phyloP scores from a whole-genome alignment of 2,888 invertebrate genomes.

The Iselma pallidipennis region DNA sequence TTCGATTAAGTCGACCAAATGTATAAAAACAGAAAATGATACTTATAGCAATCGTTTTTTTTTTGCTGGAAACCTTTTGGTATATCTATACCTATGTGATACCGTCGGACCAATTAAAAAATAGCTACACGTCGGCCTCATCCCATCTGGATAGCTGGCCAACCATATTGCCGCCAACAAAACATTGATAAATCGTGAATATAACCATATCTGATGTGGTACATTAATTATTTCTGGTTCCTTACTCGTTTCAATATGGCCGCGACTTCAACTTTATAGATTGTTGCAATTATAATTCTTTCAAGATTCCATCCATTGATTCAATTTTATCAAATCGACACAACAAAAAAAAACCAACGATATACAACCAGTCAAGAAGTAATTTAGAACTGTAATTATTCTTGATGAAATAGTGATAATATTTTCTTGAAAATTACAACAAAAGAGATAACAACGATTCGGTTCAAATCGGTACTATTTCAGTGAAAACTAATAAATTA shows the following conservation, averaged over 20 bases:
- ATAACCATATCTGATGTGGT: slow-evolving; percentile 39
- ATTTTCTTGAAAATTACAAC: slow-evolving; percentile 4
- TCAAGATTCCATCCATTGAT: slow-evolving; percentile 6
- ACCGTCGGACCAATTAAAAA: slow-evolving; percentile 52
- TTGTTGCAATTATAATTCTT: slow-evolving; percentile 13
- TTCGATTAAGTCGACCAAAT: slow-evolving; percentile 5
- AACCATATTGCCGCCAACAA: slow-evolving; percentile 47
- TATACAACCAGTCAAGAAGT: neutral
- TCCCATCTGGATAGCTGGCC: slow-evolving; percentile 46
- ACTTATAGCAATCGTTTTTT: no score
- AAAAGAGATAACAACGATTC: neutral
- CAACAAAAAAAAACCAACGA: slow-evolving; percentile 4
- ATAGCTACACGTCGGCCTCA: slow-evolving; percentile 52
- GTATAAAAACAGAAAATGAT: no score
- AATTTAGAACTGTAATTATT: no score
- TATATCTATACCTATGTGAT: neutral
- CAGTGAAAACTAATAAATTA: neutral
- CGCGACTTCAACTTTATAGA: slow-evolving; percentile 8
- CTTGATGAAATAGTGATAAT: no score
- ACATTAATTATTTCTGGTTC: slow-evolving; percentile 33
- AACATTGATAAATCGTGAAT: slow-evolving; percentile 49
- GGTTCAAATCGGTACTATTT: neutral
- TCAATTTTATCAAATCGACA: slow-evolving; percentile 4
- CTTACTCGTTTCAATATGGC: slow-evolving; percentile 27
- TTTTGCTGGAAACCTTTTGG: neutral